Conservation (phyloP, 2,888 invertebrate species). For the Physocephala rufipes region DNA sequence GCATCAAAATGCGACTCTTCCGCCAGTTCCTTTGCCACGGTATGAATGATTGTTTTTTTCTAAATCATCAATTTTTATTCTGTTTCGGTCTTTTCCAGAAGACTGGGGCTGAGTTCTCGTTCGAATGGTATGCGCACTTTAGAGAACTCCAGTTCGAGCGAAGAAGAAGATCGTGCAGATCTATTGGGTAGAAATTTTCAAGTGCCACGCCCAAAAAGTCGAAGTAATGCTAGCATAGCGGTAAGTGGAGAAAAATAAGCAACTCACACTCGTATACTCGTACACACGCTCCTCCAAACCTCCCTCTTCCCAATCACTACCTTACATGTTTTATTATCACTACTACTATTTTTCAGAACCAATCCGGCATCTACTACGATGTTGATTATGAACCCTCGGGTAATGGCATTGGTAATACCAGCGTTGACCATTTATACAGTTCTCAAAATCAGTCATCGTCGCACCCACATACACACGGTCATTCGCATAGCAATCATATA, state of each 20-base stretch:
- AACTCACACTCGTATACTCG: too few relatives aligned
- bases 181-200: conserved; percentile 77
- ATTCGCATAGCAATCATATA: conserved; percentile 57
- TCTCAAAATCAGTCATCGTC: conserved; percentile 67
- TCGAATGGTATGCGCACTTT: conserved; percentile 67
- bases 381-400: conserved; percentile 82
- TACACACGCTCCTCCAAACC: neutral
- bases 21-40: conserved; percentile 81
- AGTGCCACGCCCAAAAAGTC: conserved; percentile 84
- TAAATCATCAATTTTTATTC: conserved; percentile 9
- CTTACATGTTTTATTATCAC: neutral
- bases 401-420: conserved; percentile 64
- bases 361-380: conserved; percentile 90
- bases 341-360: conserved; percentile 73
- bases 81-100: conserved; percentile 32
- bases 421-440: conserved; percentile 66
- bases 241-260: conserved; percentile 47
- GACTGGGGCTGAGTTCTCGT: conserved; percentile 63
- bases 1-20: conserved; percentile 67
- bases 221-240: conserved; percentile 72
- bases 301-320: neutral
- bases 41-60: conserved; percentile 53
- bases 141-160: conserved; percentile 70
- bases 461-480: conserved; percentile 63
- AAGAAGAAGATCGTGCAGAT: conserved; percentile 80